Base-by-base conservation (phyloP, 2,888 invertebrate genomes). In the Strigamia maritima region DNA sequence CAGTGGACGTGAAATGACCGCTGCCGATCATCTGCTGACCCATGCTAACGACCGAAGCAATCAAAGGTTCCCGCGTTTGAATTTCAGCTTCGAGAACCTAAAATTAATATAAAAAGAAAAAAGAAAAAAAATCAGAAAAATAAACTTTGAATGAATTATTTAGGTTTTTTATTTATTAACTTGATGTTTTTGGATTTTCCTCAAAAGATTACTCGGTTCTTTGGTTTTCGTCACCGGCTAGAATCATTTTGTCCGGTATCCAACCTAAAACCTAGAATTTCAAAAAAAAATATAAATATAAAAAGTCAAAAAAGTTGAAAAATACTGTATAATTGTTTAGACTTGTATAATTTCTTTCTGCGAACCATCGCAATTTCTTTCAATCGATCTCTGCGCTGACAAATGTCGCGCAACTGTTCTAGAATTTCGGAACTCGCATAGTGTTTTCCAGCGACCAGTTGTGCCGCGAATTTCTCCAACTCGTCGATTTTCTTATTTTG, bases 151-250 rank as follows among this genome's bases (percentile, higher is more conserved):
- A n/a, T n/a, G n/a, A n/a, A n/a, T n/a, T n/a, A n/a, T n/a, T n/a
- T n/a, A n/a, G n/a, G n/a, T n/a, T n/a, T n/a, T n/a, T n/a, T n/a
- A n/a, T n/a, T n/a, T n/a, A n/a, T n/a, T n/a, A n/a, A 97, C 96
- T 0, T 93, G 90, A 84, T 99, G 98, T 85, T 96, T 95, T 86
- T 98, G 97, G 35, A 97, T 94, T 87, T 98, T 98, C 83, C 93
- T 94, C 85, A 97, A 95, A n/a, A 99, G 89, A 87, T 98, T 98
- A n/a, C 93, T 94, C 0, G 95, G 92, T 84, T 99, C 98, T 79
- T 95, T 89, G 86, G 84, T 92, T 95, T 85, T 97, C 97, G 85
- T 99, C 98, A 79, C 90, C 89, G 0, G 97, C 98, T 8, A 95
- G 91, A 86, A 97, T 95, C 85, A 95, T 90, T 87, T 98, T 98